phyloP scores from a whole-genome alignment of 2,888 invertebrate species.

The Cantharis rustica region DNA sequence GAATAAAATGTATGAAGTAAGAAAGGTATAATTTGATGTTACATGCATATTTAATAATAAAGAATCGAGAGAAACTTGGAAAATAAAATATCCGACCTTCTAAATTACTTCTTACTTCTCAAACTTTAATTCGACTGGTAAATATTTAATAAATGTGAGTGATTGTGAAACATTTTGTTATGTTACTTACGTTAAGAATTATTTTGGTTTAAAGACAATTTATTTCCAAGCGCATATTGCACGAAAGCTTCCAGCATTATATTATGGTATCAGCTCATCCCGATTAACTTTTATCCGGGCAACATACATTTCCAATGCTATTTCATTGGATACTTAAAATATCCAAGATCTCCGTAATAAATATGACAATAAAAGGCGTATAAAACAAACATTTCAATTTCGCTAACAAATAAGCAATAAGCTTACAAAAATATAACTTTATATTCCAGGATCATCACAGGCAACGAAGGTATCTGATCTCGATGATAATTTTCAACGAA shows the following conservation, averaged over 20 bases:
- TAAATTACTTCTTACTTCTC: not conserved
- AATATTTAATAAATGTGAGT: not conserved
- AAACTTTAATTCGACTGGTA: not conserved
- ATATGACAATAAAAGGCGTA: no score
- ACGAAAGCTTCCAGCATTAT: not conserved
- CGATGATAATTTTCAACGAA: no score
- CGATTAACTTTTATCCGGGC: not conserved
- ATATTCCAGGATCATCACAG: no score
- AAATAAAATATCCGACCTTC: not conserved
- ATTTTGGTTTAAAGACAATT: not conserved
- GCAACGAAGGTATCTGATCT: no score
- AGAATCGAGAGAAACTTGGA: not conserved
- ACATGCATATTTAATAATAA: not conserved
- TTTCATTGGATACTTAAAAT: not conserved
- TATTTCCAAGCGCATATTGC: not conserved
- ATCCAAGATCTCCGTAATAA: not conserved
- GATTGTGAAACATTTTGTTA: not conserved
- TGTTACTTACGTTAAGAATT: not conserved
- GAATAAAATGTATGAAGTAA: not conserved
- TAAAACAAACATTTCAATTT: no score
- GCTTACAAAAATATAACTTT: no score
- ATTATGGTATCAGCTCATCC: not conserved
- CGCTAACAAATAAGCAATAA: no score
- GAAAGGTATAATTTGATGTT: not conserved
- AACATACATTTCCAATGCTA: not conserved